Base-by-base conservation (phyloP, 2,113 vertebrate genomes). In the Gadus chalcogrammus region DNA sequence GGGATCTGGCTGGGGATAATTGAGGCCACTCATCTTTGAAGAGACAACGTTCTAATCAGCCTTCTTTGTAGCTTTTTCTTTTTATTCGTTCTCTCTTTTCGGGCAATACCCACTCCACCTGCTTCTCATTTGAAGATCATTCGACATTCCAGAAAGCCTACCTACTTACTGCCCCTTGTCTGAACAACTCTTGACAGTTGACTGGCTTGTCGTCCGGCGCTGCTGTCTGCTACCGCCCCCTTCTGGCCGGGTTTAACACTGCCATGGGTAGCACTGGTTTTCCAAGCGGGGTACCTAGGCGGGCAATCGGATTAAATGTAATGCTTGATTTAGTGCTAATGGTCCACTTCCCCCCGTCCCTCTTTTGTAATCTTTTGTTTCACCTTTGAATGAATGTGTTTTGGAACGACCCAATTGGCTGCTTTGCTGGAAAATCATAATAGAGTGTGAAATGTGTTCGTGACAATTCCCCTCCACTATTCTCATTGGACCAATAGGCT, bases 1-100 rank as follows among this genome's bases (percentile, higher is more conserved):
- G 67, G 67, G 74, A 55, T 6, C 84, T 64, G 69, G 75, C 79
- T 75, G 82, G 15, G 77, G 88, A 88, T 91, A 88, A 89, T 87
- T 86, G 85, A 86, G 75, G 76, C 69, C 66, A 58, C 86, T 84
- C 78, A 74, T 85, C 78, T 81, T 82, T 82, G 27, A 63, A 82
- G 81, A 83, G 42, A 16, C 55, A 7, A 17, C 55, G 70, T 71
- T 70, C 76, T 87, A 82, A 85, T 87, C 86, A 85, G 68, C 79
- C 27, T 69, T 77, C 67, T 86, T 81, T 89, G 83, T 87, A 56
- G 69, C 64, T 18, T 67, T 63, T 24, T 77, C 80, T 65, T 35
- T 15, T 42, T 31, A 35, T 17, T 24, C 20, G 52, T 18, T 56
- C 8, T 67, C 72, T 85, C 80, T 78, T 71, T 65, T 17, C 55